phyloP scores from a whole-genome alignment of 1,140 invertebrate genomes.

The Drosophila micromelanica region DNA sequence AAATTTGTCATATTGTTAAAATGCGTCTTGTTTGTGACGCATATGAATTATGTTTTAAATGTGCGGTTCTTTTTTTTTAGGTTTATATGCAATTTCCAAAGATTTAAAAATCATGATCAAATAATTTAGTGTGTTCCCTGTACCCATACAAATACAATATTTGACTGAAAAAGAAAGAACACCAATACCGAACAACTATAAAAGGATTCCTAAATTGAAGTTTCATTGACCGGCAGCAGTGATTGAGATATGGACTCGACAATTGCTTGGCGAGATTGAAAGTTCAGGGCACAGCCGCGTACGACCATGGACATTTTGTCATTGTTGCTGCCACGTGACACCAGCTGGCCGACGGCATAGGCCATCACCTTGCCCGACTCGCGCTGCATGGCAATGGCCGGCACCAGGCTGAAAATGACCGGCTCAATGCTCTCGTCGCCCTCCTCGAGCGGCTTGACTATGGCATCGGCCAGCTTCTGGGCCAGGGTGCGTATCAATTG shows the following conservation, averaged over 20 bases:
- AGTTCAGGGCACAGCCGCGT: not conserved
- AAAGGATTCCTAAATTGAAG: not conserved
- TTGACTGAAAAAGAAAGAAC: not conserved
- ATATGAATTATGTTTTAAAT: too few species aligned
- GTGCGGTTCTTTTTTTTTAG: too few species aligned
- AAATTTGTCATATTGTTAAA: too few species aligned
- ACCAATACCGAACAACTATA: not conserved
- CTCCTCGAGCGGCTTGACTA: not conserved
- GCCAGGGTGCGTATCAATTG: not conserved
- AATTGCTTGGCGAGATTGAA: not conserved
- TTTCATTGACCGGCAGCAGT: constrained; percentile 2
- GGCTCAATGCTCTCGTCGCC: not conserved
- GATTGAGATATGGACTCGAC: not conserved
- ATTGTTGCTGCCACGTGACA: not conserved
- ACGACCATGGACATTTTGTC: constrained; percentile 3
- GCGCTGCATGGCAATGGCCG: not conserved
- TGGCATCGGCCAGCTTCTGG: constrained; percentile 2
- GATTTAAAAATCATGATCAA: too few species aligned
- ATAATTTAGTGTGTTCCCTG: too few species aligned
- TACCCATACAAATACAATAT: not conserved
- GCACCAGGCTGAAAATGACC: constrained; percentile 7
- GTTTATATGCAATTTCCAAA: too few species aligned
- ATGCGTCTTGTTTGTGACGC: too few species aligned
- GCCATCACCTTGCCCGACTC: constrained; percentile 1
- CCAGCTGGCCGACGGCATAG: constrained; percentile 4